Conservation (phyloP, 2,888 invertebrate genomes). For the Drosophila parthenogenetica region DNA sequence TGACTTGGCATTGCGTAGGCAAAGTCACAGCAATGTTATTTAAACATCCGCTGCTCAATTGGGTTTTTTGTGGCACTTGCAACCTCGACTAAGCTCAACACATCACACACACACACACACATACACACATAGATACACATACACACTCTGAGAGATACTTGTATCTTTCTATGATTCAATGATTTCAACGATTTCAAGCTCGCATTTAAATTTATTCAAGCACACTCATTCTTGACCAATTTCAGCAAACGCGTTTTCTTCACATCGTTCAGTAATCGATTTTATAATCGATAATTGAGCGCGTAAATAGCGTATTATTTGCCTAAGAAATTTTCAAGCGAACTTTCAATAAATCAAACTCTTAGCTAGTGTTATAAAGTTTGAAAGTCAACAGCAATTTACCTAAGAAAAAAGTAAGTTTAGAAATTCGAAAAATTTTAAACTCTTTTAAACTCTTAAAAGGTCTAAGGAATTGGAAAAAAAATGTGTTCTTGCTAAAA, state of each 20-base stretch:
- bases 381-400: too few species aligned
- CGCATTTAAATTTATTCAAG: conserved; percentile 7
- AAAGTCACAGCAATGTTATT: conserved; percentile 40
- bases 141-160: not conserved
- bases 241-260: not conserved
- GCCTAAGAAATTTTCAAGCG: too few species aligned
- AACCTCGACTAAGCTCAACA: conserved; percentile 11
- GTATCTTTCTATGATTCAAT: not conserved
- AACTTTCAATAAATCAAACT: too few species aligned
- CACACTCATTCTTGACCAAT: conserved; percentile 13
- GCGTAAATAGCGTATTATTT: not conserved
- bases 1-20: conserved; percentile 48
- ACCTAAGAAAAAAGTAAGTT: too few species aligned
- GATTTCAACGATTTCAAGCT: conserved; percentile 13
- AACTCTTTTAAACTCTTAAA: too few species aligned
- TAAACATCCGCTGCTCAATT: conserved; percentile 44
- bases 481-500: too few species aligned
- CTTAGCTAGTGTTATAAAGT: too few species aligned
- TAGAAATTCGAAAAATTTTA: too few species aligned
- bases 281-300: not conserved
- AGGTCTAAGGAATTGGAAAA: too few species aligned
- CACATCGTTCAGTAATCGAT: not conserved
- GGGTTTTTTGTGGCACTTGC: conserved; percentile 25
- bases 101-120: conserved; percentile 7
- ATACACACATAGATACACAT: not conserved